These are phyloP conservation scores for Agapornis roseicollis DNA, from an alignment of 2,113 vertebrate genomes.

Conservation along the genomic window DNA sequence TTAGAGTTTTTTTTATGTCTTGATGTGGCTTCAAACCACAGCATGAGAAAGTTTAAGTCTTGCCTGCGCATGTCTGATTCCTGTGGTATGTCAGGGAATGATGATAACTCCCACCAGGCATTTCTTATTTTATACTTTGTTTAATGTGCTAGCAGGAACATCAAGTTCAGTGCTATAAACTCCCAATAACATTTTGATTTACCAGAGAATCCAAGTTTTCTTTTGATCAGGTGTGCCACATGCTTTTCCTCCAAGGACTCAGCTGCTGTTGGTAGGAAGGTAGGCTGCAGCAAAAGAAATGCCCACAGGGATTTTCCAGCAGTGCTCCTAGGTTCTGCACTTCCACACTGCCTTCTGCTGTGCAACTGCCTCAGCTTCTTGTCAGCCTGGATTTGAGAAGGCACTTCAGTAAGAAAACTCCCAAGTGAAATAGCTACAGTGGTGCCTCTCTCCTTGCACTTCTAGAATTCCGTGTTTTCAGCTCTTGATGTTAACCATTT, in stretches of 20 bases:
- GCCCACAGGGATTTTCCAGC: neutral
- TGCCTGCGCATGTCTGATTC: accelerated
- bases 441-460: neutral
- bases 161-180: neutral
- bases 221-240: neutral
- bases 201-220: neutral
- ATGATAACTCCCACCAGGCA: neutral
- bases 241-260: neutral
- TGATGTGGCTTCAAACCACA: neutral
- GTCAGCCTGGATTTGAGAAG: neutral
- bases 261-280: neutral
- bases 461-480: neutral
- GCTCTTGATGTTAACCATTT: neutral
- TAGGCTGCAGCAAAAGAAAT: neutral
- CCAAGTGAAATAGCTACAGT: neutral
- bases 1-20: neutral
- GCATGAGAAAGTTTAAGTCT: neutral
- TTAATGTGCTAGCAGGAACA: neutral
- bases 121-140: neutral
- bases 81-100: neutral
- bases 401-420: neutral
- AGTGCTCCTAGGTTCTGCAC: neutral
- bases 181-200: neutral
- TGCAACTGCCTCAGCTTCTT: neutral
- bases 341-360: neutral